phyloP scores from a whole-genome alignment of 2,113 vertebrate species.

The Sinocyclocheilus rhinocerous region DNA sequence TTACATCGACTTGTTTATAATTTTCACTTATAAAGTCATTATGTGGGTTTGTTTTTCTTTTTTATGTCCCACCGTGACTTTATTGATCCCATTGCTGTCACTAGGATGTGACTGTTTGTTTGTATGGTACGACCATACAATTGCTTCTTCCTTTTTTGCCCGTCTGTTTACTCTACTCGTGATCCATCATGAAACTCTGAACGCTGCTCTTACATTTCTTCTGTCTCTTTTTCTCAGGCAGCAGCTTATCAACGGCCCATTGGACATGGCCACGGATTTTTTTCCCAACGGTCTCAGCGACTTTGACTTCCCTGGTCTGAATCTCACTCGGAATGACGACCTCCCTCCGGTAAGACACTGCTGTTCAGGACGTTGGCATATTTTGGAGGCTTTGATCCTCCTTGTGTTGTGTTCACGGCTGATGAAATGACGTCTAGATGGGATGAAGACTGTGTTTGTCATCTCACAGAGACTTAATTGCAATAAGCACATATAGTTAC shows the following conservation, averaged over 20 bases:
- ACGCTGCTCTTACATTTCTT: neutral
- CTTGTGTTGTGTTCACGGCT: neutral
- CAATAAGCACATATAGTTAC: too few species aligned
- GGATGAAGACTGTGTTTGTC: neutral
- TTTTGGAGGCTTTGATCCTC: neutral
- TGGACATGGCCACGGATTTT: conserved; percentile 74
- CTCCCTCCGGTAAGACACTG: conserved; percentile 68
- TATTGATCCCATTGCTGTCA: neutral
- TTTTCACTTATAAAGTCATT: neutral
- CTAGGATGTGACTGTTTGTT: neutral
- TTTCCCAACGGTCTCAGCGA: conserved; percentile 48
- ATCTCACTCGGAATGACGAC: conserved; percentile 71
- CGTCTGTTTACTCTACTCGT: neutral
- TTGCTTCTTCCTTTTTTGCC: conserved; percentile 25
- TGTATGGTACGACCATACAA: too few species aligned
- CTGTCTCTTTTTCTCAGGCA: conserved; percentile 64
- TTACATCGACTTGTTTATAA: too few species aligned
- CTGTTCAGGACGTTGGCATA: neutral
- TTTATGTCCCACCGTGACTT: neutral
- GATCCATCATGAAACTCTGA: neutral
- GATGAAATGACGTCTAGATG: neutral
- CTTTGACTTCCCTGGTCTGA: conserved; percentile 67
- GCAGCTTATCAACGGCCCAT: conserved; percentile 71
- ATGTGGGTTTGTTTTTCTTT: too few species aligned
- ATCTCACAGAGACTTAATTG: too few species aligned